phyloP scores from a whole-genome alignment of 1,140 invertebrate genomes.

The Leptinotarsa texana region DNA sequence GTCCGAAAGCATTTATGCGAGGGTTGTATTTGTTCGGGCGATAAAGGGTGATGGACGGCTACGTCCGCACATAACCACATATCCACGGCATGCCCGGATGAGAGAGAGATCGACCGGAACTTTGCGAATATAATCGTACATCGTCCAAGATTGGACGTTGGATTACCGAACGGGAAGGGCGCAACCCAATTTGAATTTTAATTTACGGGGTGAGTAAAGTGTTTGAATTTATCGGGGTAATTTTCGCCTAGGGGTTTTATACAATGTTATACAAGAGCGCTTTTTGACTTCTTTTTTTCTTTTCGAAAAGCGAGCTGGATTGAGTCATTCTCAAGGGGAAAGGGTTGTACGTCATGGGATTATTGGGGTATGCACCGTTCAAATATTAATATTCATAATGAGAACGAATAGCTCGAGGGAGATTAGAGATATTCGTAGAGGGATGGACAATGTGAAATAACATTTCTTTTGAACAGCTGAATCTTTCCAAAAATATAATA shows the following conservation, averaged over 20 bases:
- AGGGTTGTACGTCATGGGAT: not conserved
- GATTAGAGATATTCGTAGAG: too few relatives aligned
- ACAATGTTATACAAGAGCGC: slow-evolving; percentile 21
- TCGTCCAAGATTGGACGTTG: slow-evolving; percentile 53
- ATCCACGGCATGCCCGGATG: slow-evolving; percentile 43
- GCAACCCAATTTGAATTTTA: slow-evolving; percentile 56
- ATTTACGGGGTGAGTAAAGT: slow-evolving; percentile 54
- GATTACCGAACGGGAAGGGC: slow-evolving; percentile 44
- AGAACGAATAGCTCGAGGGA: not conserved
- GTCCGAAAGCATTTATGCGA: slow-evolving; percentile 49
- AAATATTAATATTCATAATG: not conserved
- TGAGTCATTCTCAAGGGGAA: slow-evolving; percentile 16
- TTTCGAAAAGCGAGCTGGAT: slow-evolving; percentile 16
- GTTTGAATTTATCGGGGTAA: slow-evolving; percentile 49
- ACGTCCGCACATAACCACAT: slow-evolving; percentile 57
- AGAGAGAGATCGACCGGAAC: slow-evolving; percentile 53
- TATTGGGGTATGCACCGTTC: not conserved
- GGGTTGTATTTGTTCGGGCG: slow-evolving; percentile 55
- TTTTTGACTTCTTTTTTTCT: slow-evolving; percentile 10
- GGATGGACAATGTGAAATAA: too few relatives aligned
- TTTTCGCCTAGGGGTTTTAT: slow-evolving; percentile 30
- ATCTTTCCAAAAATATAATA: too few relatives aligned
- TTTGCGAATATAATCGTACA: slow-evolving; percentile 51
- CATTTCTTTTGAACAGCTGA: too few relatives aligned
- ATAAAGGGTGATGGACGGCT: slow-evolving; percentile 56